Base-by-base conservation (phyloP, 2,797 vertebrate species). In the Spheniscus humboldti region DNA sequence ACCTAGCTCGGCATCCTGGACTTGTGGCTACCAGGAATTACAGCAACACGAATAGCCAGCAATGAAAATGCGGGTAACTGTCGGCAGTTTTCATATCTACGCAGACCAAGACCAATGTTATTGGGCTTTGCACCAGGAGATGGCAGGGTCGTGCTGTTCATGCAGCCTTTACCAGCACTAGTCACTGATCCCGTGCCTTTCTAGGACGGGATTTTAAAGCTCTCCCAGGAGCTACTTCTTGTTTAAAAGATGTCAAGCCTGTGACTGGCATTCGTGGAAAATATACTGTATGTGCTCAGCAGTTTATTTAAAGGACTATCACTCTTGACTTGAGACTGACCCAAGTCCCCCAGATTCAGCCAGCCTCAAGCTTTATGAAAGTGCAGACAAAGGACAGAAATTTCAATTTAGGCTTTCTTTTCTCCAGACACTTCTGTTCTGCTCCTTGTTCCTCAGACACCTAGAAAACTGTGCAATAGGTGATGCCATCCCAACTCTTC, bases 141-240 rank as follows among this genome's bases (percentile, higher is more conserved):
- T 95, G 97, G 97, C 97, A 95, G 93, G 33, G n/a, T 33, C 35
- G 85, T 64, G 92, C 95, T 71, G 90, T 45, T n/a, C 39, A 28
- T 19, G 28, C 33, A 33, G 15, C 9, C n/a, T 35, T 22, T 45
- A 5, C 15, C n/a, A 12, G n/a, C 4, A 0, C 4, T 9, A 1
- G 2, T 4, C 50, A 1, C 20, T 8, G 7, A 22, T 28, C 3
- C n/a, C 5, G 1, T 24, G 47, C 15, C 28, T 69, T 73, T 50
- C 45, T 18, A 43, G 55, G 27, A 45, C 0, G 2, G 27, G 41
- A 17, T 74, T 94, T 71, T 76, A 63, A 82, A 90, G 39, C 60
- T 76, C 83, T 52, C n/a, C 19, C n/a, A 56, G 43, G 52, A 73
- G 8, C 56, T 27, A 13, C 30, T 7, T 37, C 66, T 86, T 47